These are phyloP conservation scores for Hirudo medicinalis DNA, from an alignment of 1,140 invertebrate genomes.

Conservation along the genomic window DNA sequence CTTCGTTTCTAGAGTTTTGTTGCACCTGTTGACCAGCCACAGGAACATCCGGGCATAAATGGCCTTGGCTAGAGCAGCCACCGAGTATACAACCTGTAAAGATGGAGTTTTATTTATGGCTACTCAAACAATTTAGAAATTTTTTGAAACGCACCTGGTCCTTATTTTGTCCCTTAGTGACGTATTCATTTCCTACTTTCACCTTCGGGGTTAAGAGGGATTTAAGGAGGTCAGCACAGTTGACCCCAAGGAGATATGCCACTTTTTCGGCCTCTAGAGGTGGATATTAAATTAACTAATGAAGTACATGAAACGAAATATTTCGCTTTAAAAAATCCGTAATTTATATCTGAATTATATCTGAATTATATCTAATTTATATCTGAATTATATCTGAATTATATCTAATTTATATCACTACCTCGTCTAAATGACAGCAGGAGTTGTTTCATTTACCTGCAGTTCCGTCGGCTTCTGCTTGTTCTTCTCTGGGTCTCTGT, in stretches of 20 bases:
- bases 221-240: constrained; percentile 48
- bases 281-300: constrained; percentile 14
- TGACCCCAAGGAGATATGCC: constrained; percentile 65
- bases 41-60: constrained; percentile 91
- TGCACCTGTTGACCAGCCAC: constrained; percentile 92
- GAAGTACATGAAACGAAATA: not conserved
- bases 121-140: not conserved
- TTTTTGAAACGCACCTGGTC: constrained; percentile 54
- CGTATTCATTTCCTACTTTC: constrained; percentile 71
- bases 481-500: constrained; percentile 79
- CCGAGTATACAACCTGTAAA: constrained; percentile 69
- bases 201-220: constrained; percentile 50
- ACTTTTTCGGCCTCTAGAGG: constrained; percentile 73
- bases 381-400: not conserved
- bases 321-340: not conserved
- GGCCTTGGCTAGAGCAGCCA: constrained; percentile 90
- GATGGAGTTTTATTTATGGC: not conserved
- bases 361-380: not conserved
- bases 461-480: constrained; percentile 93
- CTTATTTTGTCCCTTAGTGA: constrained; percentile 93
- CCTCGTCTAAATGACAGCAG: constrained; percentile 9
- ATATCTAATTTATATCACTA: not conserved
- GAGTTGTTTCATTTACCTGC: constrained; percentile 37
- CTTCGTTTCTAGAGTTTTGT: constrained; percentile 93
- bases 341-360: too few relatives aligned